Conservation (phyloP, 2,797 vertebrate genomes). For the Bradypus variegatus region DNA sequence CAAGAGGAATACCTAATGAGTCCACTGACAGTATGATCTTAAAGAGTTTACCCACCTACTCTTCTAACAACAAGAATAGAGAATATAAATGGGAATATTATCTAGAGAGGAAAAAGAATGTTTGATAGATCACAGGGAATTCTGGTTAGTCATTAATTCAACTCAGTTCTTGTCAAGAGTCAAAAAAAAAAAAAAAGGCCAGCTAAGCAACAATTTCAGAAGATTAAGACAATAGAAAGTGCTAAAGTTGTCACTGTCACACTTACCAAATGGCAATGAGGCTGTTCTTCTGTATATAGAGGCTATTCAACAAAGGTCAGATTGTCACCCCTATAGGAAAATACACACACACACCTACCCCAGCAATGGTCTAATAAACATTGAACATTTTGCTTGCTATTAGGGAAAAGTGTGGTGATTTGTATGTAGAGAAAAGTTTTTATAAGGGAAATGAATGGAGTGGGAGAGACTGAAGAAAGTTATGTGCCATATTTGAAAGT, state of each 20-base stretch:
- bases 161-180: constrained; percentile 47
- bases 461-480: not conserved
- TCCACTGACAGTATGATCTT: not conserved
- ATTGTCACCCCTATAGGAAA: constrained; percentile 6
- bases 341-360: too few species aligned
- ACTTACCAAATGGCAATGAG: constrained; percentile 17
- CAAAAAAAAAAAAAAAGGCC: constrained; percentile 27
- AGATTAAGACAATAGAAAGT: constrained; percentile 60
- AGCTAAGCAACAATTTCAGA: constrained; percentile 49
- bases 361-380: not conserved
- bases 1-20: constrained; percentile 1
- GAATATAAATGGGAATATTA: constrained; percentile 36
- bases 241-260: constrained; percentile 50
- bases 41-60: constrained; percentile 37
- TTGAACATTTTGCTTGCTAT: constrained; percentile 6
- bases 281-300: constrained; percentile 16
- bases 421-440: not conserved
- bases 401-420: not conserved
- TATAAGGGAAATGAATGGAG: constrained; percentile 1
- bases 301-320: constrained; percentile 42
- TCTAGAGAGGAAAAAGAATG: not conserved
- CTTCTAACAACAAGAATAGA: constrained; percentile 10
- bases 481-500: not conserved
- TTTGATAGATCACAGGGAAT: constrained; percentile 41
- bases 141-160: constrained; percentile 57